phyloP scores from a whole-genome alignment of 2,113 vertebrate genomes.

The Chunga burmeisteri region DNA sequence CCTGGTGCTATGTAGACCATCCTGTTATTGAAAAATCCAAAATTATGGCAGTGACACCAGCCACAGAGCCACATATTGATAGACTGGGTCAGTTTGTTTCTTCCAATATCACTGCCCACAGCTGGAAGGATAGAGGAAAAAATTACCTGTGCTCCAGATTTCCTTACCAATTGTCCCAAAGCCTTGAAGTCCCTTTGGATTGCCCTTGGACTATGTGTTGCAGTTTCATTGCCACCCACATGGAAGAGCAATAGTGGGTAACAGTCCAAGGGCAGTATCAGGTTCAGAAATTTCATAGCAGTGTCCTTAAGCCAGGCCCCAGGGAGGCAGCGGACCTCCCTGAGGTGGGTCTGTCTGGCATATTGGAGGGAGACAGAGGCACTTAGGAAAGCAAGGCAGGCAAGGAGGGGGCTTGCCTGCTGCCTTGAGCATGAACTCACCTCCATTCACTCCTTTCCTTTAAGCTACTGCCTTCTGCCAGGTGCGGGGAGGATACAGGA shows the following conservation, averaged over 20 bases:
- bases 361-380: neutral
- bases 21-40: fast-evolving
- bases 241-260: neutral
- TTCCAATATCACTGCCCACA: fast-evolving
- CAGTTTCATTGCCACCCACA: neutral
- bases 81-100: neutral
- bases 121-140: neutral
- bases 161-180: neutral
- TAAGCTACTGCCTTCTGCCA: neutral
- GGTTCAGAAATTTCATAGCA: neutral
- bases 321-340: neutral
- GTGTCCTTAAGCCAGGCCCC: neutral
- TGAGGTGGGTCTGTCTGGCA: neutral
- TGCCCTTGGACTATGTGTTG: neutral
- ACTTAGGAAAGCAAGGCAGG: neutral
- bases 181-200: neutral
- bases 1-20: neutral
- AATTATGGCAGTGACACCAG: neutral
- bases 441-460: neutral
- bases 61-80: neutral
- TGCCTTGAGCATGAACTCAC: fast-evolving
- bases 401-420: neutral
- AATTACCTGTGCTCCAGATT: neutral
- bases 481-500: neutral
- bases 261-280: neutral